Base-by-base conservation (phyloP, 2,113 vertebrate genomes). In the Chaetura pelagica region DNA sequence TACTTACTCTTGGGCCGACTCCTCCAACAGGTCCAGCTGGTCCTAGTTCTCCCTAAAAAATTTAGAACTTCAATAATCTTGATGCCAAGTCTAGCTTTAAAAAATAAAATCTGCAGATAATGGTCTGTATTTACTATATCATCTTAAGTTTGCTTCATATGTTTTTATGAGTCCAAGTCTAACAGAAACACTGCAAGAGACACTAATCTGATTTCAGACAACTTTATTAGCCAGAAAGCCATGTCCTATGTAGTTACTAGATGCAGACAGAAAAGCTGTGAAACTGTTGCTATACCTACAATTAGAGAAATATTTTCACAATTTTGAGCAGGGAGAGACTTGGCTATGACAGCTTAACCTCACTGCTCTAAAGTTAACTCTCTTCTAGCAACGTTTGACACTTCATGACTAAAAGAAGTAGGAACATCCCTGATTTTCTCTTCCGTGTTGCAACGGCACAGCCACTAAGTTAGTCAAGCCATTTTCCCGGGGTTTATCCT, bases 11-110 rank as follows among this genome's bases (percentile, higher is more conserved):
- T 82, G 98, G 98, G 79, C 99, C 99, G 1, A 97, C 63, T 66
- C 94, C 98, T 95, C 99, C 99, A 90, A 96, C 93, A 78, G 99
- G 98, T 96, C 99, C 99, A 58, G 96, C 30, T 81, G 98, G 98
- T 97, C 99, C 99, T 97, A 99, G 98, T 94, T 99, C 99, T 85
- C 99, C 99, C 99, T 99, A 97, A 94, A 97, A 90, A 95, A 87
- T 97, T 64, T 14, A 95, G n/a, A 69, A 74, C 8, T 80, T 85
- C 35, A 67, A 8, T 67, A 34, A 57, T 4, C 38, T 87, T 52
- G 34, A 87, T 26, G 19, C 5, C 32, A 62, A 66, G 5, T 21
- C 14, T 64, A 77, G 12, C 52, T 81, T 96, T 66, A 90, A 75
- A 49, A 84, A 63, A 92, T 2, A 32, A 84, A 79, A 30, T 34